Percentiles rank a stretch among this genome's conserved stretches.
Evolutionary conservation across 2,797 vertebrate genomes (phyloP).

Genomic region (Chanos chanos): DNA sequence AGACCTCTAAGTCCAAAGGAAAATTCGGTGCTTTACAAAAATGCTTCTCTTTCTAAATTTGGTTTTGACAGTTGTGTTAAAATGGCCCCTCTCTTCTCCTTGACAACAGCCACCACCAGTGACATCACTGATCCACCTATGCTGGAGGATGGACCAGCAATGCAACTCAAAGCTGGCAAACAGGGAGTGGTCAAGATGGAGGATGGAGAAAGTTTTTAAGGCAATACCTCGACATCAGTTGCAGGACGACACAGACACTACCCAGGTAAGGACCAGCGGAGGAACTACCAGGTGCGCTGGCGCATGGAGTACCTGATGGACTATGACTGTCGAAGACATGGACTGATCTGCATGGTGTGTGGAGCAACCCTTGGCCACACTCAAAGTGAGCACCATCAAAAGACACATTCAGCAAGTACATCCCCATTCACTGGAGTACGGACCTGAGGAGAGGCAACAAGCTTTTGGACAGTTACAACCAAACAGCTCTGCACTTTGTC

Average conservation of each 20-base stretch:
- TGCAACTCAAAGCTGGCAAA: constrained; percentile 3
- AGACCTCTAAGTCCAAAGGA: not conserved
- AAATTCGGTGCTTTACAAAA: not conserved
- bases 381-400: constrained; percentile 84
- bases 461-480: constrained; percentile 78
- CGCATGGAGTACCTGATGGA: constrained; percentile 87
- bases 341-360: constrained; percentile 83
- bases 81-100: not conserved
- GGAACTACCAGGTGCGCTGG: constrained; percentile 87
- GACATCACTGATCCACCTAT: constrained; percentile 20
- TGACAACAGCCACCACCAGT: constrained; percentile 43
- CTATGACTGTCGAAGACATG: constrained; percentile 82
- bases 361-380: constrained; percentile 77
- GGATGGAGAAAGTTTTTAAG: constrained; percentile 4
- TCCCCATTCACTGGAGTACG: constrained; percentile 81
- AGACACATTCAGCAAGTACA: constrained; percentile 88
- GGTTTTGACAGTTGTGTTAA: not conserved
- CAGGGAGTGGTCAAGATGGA: constrained; percentile 22
- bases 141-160: not conserved
- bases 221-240: not conserved
- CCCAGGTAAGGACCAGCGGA: constrained; percentile 80
- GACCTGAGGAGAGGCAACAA: constrained; percentile 74
- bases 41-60: not conserved
- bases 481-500: constrained; percentile 70
- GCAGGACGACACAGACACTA: constrained; percentile 61